Percentiles rank a stretch among this genome's conserved stretches.
phyloP scores from a whole-genome alignment of 2,888 invertebrate genomes.

The Leucoma salicis region DNA sequence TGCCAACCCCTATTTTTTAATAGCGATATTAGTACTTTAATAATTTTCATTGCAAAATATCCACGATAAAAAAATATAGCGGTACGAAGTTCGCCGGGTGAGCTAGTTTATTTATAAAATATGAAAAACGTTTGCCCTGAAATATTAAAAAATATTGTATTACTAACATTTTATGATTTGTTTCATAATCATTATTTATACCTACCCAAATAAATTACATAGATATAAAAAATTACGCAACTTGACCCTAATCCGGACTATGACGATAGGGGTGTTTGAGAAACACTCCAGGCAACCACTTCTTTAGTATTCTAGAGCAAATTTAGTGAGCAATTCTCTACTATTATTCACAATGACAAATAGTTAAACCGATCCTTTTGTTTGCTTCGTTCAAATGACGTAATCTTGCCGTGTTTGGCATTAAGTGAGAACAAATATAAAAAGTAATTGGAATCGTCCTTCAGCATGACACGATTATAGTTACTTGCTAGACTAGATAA shows the following conservation, averaged over 20 bases:
- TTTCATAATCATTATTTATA: too few species aligned
- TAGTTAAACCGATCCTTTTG: slow-evolving; percentile 28
- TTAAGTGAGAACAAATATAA: not conserved
- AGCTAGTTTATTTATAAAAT: too few species aligned
- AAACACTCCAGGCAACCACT: slow-evolving; percentile 48
- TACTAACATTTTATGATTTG: too few species aligned
- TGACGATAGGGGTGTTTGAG: slow-evolving; percentile 44
- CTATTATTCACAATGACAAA: slow-evolving; percentile 37
- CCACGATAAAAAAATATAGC: too few species aligned
- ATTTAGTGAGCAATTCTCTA: slow-evolving; percentile 21
- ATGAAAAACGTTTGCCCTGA: too few species aligned
- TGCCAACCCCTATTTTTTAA: too few species aligned
- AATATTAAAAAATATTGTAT: too few species aligned
- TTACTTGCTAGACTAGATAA: not conserved
- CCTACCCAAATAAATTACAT: too few species aligned
- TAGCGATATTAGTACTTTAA: too few species aligned
- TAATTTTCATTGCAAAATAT: too few species aligned
- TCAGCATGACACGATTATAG: slow-evolving; percentile 6
- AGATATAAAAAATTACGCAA: too few species aligned
- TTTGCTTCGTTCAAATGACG: slow-evolving; percentile 33
- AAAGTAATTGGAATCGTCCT: not conserved
- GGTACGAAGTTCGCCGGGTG: too few species aligned
- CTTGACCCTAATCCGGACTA: slow-evolving; percentile 3
- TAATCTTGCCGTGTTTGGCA: slow-evolving; percentile 24
- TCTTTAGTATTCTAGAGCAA: slow-evolving; percentile 37